phyloP scores from a whole-genome alignment of 2,113 vertebrate species.

The Lonchura striata region DNA sequence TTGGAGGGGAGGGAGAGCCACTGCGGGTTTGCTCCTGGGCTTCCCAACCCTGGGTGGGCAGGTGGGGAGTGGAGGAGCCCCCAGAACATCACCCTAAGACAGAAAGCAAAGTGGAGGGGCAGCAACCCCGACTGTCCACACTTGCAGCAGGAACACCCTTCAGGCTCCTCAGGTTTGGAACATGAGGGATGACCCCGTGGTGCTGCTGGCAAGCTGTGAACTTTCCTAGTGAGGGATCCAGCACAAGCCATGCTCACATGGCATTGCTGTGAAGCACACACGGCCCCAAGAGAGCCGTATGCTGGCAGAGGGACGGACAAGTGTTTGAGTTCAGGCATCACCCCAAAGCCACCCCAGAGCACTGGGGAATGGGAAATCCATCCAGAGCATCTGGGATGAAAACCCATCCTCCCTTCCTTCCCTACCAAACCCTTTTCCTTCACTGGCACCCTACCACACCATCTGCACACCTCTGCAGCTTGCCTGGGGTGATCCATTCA shows the following conservation, averaged over 20 bases:
- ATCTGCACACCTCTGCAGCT: neutral
- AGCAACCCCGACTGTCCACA: rapidly evolving
- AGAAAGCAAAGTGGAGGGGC: neutral
- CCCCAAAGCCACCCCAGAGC: neutral
- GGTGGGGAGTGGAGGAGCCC: rapidly evolving
- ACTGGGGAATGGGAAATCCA: neutral
- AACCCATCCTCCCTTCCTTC: neutral
- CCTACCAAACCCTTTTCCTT: neutral
- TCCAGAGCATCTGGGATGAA: neutral
- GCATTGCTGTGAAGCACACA: rapidly evolving
- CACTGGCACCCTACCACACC: neutral
- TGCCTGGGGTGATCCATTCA: neutral
- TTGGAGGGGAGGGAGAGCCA: neutral
- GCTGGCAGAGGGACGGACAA: neutral
- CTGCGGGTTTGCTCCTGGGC: neutral
- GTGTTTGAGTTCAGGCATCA: rapidly evolving
- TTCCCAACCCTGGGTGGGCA: neutral
- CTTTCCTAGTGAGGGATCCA: neutral
- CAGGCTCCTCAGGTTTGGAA: neutral
- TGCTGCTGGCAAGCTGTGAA: neutral
- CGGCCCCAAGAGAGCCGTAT: neutral
- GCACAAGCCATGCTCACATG: neutral
- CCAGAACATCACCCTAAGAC: rapidly evolving
- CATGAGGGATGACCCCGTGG: neutral
- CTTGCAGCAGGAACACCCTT: neutral